Conservation (phyloP, 1,140 invertebrate species). For the Brachionus koreanus region DNA sequence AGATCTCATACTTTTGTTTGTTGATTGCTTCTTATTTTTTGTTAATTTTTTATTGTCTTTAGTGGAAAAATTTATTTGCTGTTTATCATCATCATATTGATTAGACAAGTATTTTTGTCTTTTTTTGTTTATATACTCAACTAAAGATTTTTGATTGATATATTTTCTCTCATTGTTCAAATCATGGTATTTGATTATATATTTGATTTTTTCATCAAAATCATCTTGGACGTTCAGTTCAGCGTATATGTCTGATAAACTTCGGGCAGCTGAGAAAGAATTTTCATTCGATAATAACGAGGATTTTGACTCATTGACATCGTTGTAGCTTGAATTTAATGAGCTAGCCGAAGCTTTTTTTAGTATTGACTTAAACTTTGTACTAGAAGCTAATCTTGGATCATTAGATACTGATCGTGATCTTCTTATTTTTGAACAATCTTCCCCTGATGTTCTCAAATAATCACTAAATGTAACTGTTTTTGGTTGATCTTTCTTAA, state of each 20-base stretch:
- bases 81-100: background rate
- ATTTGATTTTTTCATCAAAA: conserved; percentile 14
- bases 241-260: conserved; percentile 4
- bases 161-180: background rate
- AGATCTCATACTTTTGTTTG: background rate
- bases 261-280: background rate
- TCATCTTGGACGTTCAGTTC: background rate
- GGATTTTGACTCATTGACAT: background rate
- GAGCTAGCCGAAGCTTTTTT: background rate
- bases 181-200: conserved; percentile 25
- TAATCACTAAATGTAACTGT: conserved; percentile 6
- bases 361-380: background rate
- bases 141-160: background rate
- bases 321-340: background rate
- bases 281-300: background rate
- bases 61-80: background rate
- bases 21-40: background rate
- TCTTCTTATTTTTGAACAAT: background rate
- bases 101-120: conserved; percentile 18
- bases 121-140: conserved; percentile 21
- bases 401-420: background rate
- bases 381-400: background rate
- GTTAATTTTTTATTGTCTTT: background rate
- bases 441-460: background rate
- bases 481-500: background rate